phyloP scores from a whole-genome alignment of 2,797 vertebrate species.

The Gymnocypris eckloni region DNA sequence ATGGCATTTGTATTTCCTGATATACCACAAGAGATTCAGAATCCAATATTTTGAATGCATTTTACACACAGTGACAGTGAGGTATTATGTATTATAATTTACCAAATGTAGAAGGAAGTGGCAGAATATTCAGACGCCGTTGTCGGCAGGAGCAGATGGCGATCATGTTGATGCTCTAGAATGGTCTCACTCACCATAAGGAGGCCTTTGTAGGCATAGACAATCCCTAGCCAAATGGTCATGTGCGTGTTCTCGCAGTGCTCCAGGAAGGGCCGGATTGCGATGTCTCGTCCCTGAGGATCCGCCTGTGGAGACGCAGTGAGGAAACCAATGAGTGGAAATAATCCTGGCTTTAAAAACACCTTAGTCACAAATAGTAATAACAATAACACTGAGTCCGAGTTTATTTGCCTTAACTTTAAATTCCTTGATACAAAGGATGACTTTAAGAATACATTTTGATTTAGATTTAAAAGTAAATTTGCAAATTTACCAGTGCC shows the following conservation, averaged over 20 bases:
- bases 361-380: constrained; percentile 21
- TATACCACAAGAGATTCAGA: constrained; percentile 13
- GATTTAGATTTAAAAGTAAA: constrained; percentile 22
- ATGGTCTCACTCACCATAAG: constrained; percentile 89
- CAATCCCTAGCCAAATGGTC: constrained; percentile 99
- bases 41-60: neutral
- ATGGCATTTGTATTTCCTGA: constrained; percentile 7
- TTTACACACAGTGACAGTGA: neutral
- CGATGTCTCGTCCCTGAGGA: constrained; percentile 95
- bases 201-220: constrained; percentile 98
- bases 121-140: constrained; percentile 8
- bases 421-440: neutral
- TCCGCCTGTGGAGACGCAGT: constrained; percentile 84
- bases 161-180: constrained; percentile 30
- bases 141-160: constrained; percentile 55
- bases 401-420: neutral
- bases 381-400: constrained; percentile 28
- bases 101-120: neutral
- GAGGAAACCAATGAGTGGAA: constrained; percentile 46
- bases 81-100: neutral
- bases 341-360: constrained; percentile 44
- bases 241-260: constrained; percentile 99
- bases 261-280: constrained; percentile 97
- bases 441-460: neutral
- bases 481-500: neutral